phyloP scores from a whole-genome alignment of 2,888 invertebrate species.

The Tridacna gigas region DNA sequence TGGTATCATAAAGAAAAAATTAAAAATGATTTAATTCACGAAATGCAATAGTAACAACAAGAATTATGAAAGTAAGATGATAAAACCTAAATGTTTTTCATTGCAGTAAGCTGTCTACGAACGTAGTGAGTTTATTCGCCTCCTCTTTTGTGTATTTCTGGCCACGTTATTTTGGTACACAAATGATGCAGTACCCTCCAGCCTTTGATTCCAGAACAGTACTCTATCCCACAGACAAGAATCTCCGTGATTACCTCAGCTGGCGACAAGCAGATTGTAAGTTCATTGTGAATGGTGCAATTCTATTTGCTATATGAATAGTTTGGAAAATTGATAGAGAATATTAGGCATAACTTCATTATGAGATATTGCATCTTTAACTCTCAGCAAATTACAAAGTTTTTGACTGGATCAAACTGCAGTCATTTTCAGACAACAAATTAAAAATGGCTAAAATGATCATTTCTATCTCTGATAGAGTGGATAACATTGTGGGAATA shows the following conservation, averaged over 20 bases:
- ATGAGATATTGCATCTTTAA: too few relatives aligned
- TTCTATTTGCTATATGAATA: neutral
- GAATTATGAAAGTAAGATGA: too few relatives aligned
- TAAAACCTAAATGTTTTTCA: neutral
- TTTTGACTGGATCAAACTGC: too few relatives aligned
- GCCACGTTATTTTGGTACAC: conserved; percentile 91
- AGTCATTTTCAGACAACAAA: too few relatives aligned
- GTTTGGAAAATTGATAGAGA: neutral
- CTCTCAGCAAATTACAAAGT: too few relatives aligned
- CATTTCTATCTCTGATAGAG: too few relatives aligned
- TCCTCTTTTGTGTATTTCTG: conserved; percentile 95
- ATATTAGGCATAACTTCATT: too few relatives aligned
- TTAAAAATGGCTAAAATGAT: too few relatives aligned
- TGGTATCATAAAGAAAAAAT: too few relatives aligned
- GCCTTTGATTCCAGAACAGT: conserved; percentile 96
- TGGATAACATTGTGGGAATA: too few relatives aligned
- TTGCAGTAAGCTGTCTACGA: conserved; percentile 92
- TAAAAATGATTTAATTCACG: too few relatives aligned
- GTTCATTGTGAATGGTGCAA: conserved; percentile 43
- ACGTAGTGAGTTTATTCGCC: conserved; percentile 94
- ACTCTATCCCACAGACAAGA: conserved; percentile 94
- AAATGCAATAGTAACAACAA: too few relatives aligned
- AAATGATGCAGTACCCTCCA: conserved; percentile 92
- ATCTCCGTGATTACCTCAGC: conserved; percentile 87
- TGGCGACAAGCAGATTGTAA: conserved; percentile 85